Evolutionary conservation across 2,797 vertebrate genomes (phyloP).

Genomic region (Argya squamiceps): DNA sequence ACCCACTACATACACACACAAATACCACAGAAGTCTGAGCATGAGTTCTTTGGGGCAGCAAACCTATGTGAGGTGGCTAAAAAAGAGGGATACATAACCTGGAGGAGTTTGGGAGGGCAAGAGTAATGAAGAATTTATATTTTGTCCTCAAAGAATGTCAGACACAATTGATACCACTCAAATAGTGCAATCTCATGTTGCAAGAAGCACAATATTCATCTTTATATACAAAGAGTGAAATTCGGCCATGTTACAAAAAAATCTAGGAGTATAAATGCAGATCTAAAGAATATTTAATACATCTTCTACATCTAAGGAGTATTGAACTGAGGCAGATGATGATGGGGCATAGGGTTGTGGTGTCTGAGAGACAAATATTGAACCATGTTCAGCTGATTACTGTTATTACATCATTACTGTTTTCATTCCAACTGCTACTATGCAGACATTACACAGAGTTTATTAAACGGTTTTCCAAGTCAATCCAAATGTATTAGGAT

Average conservation of each 20-base stretch:
- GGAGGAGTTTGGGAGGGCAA: neutral
- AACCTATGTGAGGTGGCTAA: neutral
- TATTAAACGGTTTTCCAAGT: neutral
- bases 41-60: neutral
- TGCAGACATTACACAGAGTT: neutral
- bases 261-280: neutral
- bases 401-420: neutral
- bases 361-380: neutral
- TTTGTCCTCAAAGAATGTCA: neutral
- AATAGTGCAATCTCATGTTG: neutral
- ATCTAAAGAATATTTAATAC: neutral
- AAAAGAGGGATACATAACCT: neutral
- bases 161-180: neutral
- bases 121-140: neutral
- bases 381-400: neutral
- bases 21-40: neutral
- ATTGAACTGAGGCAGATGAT: neutral
- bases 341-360: neutral
- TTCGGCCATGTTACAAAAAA: neutral
- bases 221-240: neutral
- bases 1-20: fast-evolving
- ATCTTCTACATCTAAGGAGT: neutral
- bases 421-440: neutral
- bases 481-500: neutral
- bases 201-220: neutral